Base-by-base conservation (phyloP, 2,797 vertebrate genomes). In the Myripristis murdjan region DNA sequence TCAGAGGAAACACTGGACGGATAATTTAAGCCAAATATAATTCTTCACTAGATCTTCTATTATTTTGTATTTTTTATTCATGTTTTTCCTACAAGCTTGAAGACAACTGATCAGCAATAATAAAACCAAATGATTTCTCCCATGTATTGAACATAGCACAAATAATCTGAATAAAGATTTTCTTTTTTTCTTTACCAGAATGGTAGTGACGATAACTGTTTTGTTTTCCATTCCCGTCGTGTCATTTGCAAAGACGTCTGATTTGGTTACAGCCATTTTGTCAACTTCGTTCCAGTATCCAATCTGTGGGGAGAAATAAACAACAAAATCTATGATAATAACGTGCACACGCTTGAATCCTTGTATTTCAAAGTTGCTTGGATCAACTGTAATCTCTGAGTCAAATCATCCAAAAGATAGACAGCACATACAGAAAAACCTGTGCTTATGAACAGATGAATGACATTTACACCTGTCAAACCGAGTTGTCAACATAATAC, bases 211-310 rank as follows among this genome's bases (percentile, higher is more conserved):
- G 70, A 99, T 96, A 62, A 99, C 97, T 0, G 98, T 99, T 92
- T 99, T 99, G 93, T 99, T 99, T 90, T 99, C 98, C 93, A 99
- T 95, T 84, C 96, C 97, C 43, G 96, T 96, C 20, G 97, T 95
- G 49, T 99, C 97, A 55, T 99, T 99, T 75, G 96, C 94, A 56
- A 97, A 96, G 16, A 97, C 93, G 15, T 98, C 98, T 0, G 96
- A 95, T 81, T 98, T 96, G 78, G 97, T 99, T 59, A 99, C 97
- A 7, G 97, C 98, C 97, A 99, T 99, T 95, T 96, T 98, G 91
- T 99, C 97, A 56, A 97, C 94, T 93, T 99, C 98, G 85, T 97
- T 99, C 98, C 98, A 99, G 85, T 99, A 99, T 81, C 98, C 98
- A 81, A 99, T 99, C 98, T 99, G 95, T 89, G 84, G 70, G 70